Evolutionary conservation across 2,797 vertebrate species (phyloP), one percentile per base, ranked within the genome.

Genomic region (Orientallactaga sibirica): DNA sequence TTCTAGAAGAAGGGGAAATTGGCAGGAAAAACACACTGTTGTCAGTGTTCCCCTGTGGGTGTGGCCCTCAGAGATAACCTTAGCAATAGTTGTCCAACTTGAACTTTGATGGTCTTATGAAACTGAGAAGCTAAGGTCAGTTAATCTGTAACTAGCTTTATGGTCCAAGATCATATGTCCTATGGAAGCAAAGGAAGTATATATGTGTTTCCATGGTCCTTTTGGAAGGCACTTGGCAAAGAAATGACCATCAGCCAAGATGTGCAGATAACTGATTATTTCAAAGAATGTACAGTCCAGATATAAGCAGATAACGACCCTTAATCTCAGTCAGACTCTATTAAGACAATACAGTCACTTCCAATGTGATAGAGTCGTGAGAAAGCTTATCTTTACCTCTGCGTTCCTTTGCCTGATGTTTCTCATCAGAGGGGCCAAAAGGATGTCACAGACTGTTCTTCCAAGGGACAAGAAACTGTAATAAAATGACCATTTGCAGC

Each of bases 101-200:
- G 33, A 93, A 96, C 87, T 94, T 94, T 92, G 93, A 91, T 86
- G 84, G 64, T 52, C 92, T 73, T 48, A 43, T 80, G 61, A 41
- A 70, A 66, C 70, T 61, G 37, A 91, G 68, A 92, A 68, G 20
- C 43, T 48, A 77, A 33, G 27, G 78, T 81, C 78, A 90, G 94
- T 96, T 96, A 92, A 96, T 96, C 58, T 85, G 14, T 94, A 95
- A 96, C 87, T 43, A n/a, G 22, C 5, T 93, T 95, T 88, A 90
- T 95, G 71, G 76, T 75, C 70, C 61, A 88, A 89, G 87, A 81
- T 89, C 81, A 91, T 70, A 58, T 84, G 77, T 91, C 83, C 90
- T 85, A 9, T 81, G 75, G 88, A 91, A 94, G 48, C 64, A 91
- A 84, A 95, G 20, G 68, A 22, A 88, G 11, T 20, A 80, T 75